These are phyloP conservation scores for Botia almorhae DNA, from an alignment of 2,797 vertebrate species.

Conservation along the genomic window DNA sequence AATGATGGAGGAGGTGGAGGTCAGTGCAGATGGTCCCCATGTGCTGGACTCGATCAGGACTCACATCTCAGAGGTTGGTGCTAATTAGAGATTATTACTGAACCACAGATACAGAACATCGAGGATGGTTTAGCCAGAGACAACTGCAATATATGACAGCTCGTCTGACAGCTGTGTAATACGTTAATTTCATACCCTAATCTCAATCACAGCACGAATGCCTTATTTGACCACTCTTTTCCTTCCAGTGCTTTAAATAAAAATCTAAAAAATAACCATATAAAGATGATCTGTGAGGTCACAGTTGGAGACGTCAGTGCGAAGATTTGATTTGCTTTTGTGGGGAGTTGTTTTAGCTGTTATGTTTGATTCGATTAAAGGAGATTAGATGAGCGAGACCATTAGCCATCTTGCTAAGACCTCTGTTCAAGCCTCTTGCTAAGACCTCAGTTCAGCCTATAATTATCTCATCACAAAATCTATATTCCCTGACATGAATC, in stretches of 20 bases:
- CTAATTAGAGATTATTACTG: constrained; percentile 66
- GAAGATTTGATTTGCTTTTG: constrained; percentile 26
- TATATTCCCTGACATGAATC: constrained; percentile 26
- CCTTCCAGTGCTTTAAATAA: no score
- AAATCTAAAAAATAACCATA: no score
- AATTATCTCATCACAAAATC: constrained; percentile 24
- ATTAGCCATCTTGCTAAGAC: constrained; percentile 26
- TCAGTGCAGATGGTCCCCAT: constrained; percentile 60
- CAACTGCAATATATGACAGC: constrained; percentile 45
- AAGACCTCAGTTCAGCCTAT: constrained; percentile 20
- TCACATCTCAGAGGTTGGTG: constrained; percentile 60
- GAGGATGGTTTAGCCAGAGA: not conserved
- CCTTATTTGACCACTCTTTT: not conserved
- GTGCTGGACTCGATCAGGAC: constrained; percentile 60
- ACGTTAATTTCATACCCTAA: not conserved
- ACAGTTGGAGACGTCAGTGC: constrained; percentile 8
- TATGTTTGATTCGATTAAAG: constrained; percentile 25
- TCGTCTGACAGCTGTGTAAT: constrained; percentile 15
- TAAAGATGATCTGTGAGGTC: constrained; percentile 12
- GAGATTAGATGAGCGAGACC: constrained; percentile 20
- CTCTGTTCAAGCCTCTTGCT: not conserved
- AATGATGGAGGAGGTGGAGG: constrained; percentile 43
- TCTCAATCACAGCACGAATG: not conserved
- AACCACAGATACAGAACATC: constrained; percentile 54
- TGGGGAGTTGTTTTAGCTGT: constrained; percentile 23